phyloP scores from a whole-genome alignment of 2,888 invertebrate genomes.

The Metallyticus violacea region DNA sequence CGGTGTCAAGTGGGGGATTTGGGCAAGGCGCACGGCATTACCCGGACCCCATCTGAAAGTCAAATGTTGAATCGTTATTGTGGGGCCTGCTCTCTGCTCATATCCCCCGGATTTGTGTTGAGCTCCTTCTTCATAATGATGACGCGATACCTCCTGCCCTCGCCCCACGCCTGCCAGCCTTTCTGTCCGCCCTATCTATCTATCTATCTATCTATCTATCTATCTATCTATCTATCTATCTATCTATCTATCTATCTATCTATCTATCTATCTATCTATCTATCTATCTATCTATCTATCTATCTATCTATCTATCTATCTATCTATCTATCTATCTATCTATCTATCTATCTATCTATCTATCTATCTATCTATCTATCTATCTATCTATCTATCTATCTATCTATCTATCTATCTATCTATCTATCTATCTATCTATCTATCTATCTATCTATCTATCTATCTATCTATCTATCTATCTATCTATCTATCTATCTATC shows the following conservation, averaged over 20 bases:
- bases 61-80: slow-evolving; percentile 43
- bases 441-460: too few relatives aligned
- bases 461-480: too few relatives aligned
- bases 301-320: background rate
- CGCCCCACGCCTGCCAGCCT: background rate
- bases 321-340: too few relatives aligned
- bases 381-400: too few relatives aligned
- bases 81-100: background rate
- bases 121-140: background rate
- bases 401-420: too few relatives aligned
- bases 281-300: background rate
- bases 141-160: background rate
- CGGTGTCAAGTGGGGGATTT: slow-evolving; percentile 35
- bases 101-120: background rate
- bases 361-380: too few relatives aligned
- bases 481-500: too few relatives aligned
- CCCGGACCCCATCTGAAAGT: slow-evolving; percentile 48
- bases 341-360: too few relatives aligned
- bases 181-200: background rate
- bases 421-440: too few relatives aligned
- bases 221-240: background rate
- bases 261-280: background rate
- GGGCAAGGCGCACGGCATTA: slow-evolving; percentile 32
- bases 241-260: background rate
- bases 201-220: background rate